phyloP scores from a whole-genome alignment of 2,888 invertebrate genomes.

The Rhabditoides inermis region DNA sequence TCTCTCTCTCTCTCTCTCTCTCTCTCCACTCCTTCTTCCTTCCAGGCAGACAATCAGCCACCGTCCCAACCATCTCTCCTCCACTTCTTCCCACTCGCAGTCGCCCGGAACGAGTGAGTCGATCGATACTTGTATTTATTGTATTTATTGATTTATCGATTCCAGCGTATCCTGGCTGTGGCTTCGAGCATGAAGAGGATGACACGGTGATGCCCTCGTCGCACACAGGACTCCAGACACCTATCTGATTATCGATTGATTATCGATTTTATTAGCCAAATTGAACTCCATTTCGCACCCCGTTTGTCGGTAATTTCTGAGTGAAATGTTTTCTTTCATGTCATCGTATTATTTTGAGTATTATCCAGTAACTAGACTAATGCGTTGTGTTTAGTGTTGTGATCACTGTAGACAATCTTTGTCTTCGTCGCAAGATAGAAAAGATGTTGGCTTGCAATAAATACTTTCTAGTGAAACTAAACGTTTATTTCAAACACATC shows the following conservation, averaged over 20 bases:
- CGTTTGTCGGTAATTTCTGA: too few relatives aligned
- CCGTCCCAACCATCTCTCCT: conserved; percentile 10
- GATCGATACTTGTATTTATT: not conserved
- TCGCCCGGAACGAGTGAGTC: conserved; percentile 4
- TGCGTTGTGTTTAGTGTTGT: not conserved
- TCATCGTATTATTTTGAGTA: not conserved
- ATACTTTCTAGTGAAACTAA: too few relatives aligned
- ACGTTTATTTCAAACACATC: too few relatives aligned
- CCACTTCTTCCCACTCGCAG: too few relatives aligned
- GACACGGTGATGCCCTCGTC: conserved; percentile 25
- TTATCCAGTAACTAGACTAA: not conserved
- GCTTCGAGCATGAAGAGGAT: conserved; percentile 29
- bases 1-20: not conserved
- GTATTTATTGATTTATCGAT: not conserved
- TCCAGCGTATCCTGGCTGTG: conserved; percentile 7
- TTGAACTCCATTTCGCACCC: too few relatives aligned
- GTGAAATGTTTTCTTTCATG: not conserved
- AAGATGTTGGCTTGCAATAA: too few relatives aligned
- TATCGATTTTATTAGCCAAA: too few relatives aligned
- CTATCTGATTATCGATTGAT: conserved; percentile 33
- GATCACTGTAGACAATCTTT: not conserved
- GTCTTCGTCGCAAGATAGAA: too few relatives aligned
- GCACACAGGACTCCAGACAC: conserved; percentile 43
- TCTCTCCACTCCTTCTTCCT: not conserved
- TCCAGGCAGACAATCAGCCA: conserved; percentile 30